These are phyloP conservation scores for Ptilonorhynchus violaceus DNA, from an alignment of 2,113 vertebrate genomes.

Conservation along the genomic window DNA sequence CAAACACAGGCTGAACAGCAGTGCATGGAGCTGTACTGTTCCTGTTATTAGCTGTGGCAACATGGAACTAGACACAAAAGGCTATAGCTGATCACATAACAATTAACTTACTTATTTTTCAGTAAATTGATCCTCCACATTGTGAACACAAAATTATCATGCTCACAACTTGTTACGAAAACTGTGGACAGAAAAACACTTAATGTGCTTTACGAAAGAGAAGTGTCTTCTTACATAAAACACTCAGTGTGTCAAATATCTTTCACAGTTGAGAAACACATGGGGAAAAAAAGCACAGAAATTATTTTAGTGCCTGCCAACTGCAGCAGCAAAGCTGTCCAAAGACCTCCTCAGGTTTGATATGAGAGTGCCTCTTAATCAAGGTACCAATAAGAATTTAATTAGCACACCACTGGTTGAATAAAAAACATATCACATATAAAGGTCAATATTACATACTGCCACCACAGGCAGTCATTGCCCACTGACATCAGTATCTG, in stretches of 20 bases:
- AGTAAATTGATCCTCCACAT: background rate
- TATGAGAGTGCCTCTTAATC: background rate
- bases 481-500: background rate
- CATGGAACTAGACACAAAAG: background rate
- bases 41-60: background rate
- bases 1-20: background rate
- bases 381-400: background rate
- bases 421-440: background rate
- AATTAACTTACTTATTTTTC: background rate
- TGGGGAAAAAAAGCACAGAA: rapidly evolving
- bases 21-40: background rate
- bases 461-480: background rate
- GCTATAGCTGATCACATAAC: background rate
- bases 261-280: background rate
- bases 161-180: background rate
- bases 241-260: background rate
- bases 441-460: background rate
- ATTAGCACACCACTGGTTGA: background rate
- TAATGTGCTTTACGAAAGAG: background rate
- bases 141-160: background rate
- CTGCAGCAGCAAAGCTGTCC: background rate
- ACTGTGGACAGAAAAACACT: background rate
- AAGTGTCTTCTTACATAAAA: background rate
- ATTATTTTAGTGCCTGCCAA: background rate
- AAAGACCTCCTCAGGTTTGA: background rate